Evolutionary conservation across 2,797 vertebrate genomes (phyloP).

Genomic region (Tapera naevia): DNA sequence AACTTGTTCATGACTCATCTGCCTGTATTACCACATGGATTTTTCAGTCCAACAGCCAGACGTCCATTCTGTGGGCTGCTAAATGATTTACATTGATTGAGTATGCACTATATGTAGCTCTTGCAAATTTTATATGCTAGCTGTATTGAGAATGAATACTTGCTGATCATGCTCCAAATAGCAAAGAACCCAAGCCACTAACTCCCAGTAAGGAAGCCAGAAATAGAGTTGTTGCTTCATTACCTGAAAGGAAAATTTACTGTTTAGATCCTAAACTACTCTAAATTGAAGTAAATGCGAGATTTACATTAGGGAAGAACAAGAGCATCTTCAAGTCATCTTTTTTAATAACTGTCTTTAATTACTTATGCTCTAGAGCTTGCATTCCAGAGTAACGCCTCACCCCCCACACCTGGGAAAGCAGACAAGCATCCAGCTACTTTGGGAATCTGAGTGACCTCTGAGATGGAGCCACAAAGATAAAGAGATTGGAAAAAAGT

Average conservation of each 20-base stretch:
- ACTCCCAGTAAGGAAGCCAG: slow-evolving; percentile 4
- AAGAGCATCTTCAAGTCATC: background rate
- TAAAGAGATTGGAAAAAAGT: background rate
- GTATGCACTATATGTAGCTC: background rate
- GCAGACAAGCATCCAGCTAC: background rate
- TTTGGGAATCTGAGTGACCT: background rate
- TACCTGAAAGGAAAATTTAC: background rate
- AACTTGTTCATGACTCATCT: slow-evolving; percentile 40
- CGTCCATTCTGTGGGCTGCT: slow-evolving; percentile 10
- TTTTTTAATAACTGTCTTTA: background rate
- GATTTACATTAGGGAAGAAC: background rate
- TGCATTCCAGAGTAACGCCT: background rate
- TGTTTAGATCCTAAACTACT: background rate
- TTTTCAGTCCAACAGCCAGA: slow-evolving; percentile 43
- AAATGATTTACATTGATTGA: slow-evolving; percentile 54
- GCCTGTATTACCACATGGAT: slow-evolving; percentile 11
- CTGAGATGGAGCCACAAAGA: background rate
- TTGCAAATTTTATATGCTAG: slow-evolving; percentile 51
- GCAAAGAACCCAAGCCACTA: slow-evolving; percentile 18
- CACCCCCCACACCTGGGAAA: background rate
- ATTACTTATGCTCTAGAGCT: background rate
- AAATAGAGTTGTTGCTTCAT: slow-evolving; percentile 9
- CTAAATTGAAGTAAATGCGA: background rate
- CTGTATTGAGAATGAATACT: slow-evolving; percentile 10
- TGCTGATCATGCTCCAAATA: slow-evolving; percentile 53